Evolutionary conservation across 2,888 invertebrate species (phyloP).

Genomic region (Macaria liturata): DNA sequence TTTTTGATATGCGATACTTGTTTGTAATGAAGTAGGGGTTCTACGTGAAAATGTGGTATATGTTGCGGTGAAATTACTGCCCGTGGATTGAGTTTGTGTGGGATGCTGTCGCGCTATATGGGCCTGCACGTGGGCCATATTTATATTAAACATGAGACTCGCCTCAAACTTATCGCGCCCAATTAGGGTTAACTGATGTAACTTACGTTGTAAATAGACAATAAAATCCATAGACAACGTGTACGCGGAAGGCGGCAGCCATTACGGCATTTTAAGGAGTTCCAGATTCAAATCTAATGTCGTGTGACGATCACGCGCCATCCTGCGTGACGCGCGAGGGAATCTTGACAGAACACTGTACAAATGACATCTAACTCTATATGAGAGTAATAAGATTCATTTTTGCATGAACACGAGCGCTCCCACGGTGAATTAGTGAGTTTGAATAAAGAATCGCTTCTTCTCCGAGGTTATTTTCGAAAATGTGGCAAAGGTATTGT

Average conservation of each 20-base stretch:
- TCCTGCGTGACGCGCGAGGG: constrained; percentile 54
- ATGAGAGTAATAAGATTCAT: background rate
- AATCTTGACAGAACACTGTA: constrained; percentile 41
- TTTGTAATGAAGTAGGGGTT: constrained; percentile 14
- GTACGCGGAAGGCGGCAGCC: constrained; percentile 54
- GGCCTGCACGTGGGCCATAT: too few relatives aligned
- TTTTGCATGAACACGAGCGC: constrained; percentile 30
- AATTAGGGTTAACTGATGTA: background rate
- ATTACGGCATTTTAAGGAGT: constrained; percentile 69
- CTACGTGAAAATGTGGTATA: constrained; percentile 2
- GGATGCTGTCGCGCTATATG: too few relatives aligned
- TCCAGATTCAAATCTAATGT: constrained; percentile 76
- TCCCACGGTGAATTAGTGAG: constrained; percentile 46
- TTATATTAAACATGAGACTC: background rate
- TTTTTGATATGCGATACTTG: constrained; percentile 34
- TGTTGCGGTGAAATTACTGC: background rate
- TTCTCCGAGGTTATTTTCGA: constrained; percentile 6
- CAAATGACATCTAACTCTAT: constrained; percentile 30
- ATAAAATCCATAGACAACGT: constrained; percentile 34
- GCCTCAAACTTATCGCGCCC: background rate
- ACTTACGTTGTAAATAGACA: background rate
- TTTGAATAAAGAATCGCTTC: constrained; percentile 18
- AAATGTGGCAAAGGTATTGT: constrained; percentile 15
- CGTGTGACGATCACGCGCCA: constrained; percentile 68
- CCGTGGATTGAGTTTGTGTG: too few relatives aligned